Percentiles rank a stretch among this genome's conserved stretches.
phyloP scores from a whole-genome alignment of 2,888 invertebrate species.

The Drosophila hawaiiensis region DNA sequence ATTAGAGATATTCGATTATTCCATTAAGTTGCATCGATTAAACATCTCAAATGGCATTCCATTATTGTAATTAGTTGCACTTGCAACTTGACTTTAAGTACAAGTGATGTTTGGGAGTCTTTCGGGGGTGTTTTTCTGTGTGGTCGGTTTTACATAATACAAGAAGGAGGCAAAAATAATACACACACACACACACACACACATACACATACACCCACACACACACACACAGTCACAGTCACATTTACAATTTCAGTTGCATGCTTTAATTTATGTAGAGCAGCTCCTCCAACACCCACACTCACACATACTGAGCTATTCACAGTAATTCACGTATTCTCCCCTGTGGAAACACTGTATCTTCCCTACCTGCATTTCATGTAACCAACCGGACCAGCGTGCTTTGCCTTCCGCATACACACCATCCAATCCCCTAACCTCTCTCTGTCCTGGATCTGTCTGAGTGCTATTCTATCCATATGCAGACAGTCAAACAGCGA shows the following conservation, averaged over 20 bases:
- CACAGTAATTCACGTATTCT: conserved; percentile 20
- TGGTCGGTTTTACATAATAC: conserved; percentile 24
- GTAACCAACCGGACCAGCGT: conserved; percentile 49
- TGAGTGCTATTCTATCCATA: conserved; percentile 41
- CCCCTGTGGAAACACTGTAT: conserved; percentile 1
- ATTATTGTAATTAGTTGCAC: conserved; percentile 29
- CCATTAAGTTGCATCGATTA: not conserved
- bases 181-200: conserved; percentile 1
- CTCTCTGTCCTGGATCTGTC: not conserved
- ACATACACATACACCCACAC: conserved; percentile 2
- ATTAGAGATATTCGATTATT: conserved; percentile 2
- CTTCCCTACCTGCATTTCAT: conserved; percentile 45
- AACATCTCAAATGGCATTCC: conserved; percentile 11
- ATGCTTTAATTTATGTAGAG: conserved; percentile 51
- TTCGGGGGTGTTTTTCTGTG: not conserved
- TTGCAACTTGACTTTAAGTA: conserved; percentile 21
- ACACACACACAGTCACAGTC: not conserved
- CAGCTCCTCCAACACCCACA: conserved; percentile 11
- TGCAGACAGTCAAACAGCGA: conserved; percentile 62
- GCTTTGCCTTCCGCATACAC: conserved; percentile 47
- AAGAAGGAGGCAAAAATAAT: conserved; percentile 37
- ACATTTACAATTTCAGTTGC: conserved; percentile 1
- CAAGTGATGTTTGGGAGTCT: conserved; percentile 4
- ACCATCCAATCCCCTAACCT: not conserved
- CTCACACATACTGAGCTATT: conserved; percentile 2